Base-by-base conservation (phyloP, 2,797 vertebrate species). In the Hylomyscus alleni region DNA sequence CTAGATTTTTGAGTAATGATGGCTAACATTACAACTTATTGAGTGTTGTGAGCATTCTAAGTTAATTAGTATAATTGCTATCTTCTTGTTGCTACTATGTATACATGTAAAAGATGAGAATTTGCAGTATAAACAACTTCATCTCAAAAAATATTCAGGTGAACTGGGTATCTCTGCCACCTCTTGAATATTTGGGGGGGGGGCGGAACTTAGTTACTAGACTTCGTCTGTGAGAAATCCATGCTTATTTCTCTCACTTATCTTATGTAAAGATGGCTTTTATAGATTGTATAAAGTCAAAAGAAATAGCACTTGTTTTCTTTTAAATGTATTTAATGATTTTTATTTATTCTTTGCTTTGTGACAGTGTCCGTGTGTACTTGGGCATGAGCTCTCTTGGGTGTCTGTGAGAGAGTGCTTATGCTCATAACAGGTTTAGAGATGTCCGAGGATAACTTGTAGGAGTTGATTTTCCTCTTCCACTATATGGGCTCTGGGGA, bases 201-300 rank as follows among this genome's bases (percentile, higher is more conserved):
- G 47, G 44, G 44, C 44, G 44, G 22, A 95, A 52, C 50, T 24
- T 91, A 73, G 69, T 22, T 56, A 34, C 14, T 72, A 60, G 87
- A 40, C 50, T 81, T 67, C 87, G 67, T 54, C 77, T 94, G 26
- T 14, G 67, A 93, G 91, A 84, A 96, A 13, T 78, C 24, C 12
- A n/a, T 60, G 34, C 6, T 6, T 91, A 34, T 34, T 92, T 8
- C 37, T 84, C 60, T 75, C 40, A 87, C 2, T 20, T n/a, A 17
- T 77, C 92, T 58, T 92, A 75, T 87, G 88, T 17, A 84, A 89
- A 97, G 65, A 58, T 90, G 77, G 34, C 72, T 50, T 75, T 52
- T 2, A 12, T 62, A 26, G 5, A 44, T 47, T 89, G 85, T 40
- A 37, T 58, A 37, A 37, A 56, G 37, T 67, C 50, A 26, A 90